Base-by-base conservation (phyloP, 2,797 vertebrate genomes). In the Remorina albescens region DNA sequence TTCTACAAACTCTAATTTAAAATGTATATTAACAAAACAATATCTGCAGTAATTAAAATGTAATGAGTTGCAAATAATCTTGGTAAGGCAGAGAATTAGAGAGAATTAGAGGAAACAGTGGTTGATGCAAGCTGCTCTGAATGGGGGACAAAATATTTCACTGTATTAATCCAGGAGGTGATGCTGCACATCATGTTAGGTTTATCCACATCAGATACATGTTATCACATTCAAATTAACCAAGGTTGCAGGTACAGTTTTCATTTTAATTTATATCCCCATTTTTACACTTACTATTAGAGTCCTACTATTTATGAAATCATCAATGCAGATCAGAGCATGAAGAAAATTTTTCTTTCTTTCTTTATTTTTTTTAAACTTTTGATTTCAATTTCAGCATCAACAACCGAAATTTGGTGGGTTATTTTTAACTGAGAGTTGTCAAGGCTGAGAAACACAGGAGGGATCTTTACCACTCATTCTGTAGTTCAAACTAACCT, bases 401-500 rank as follows among this genome's bases (percentile, higher is more conserved):
- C 11, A 50, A 53, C 34, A 57, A 3, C 19, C 16, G n/a, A 66
- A 25, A 58, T 49, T 66, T 65, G 39, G 26, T 36, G 30, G 51
- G 46, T 25, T 44, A 18, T 57, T 62, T 58, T 9, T 49, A 66
- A 28, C 41, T 18, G 6, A 39, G 28, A 50, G 34, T 56, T 26
- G 25, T 0, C 44, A 66, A 46, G 21, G 41, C 50, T 56, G 51
- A 49, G 36, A 50, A 57, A 58, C 42, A 55, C 26, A 53, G 32
- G n/a, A 30, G 37, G 32, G 16, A 69, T 68, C 65, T 46, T 13
- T n/a, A 30, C 4, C 2, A 44, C 2, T 74, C 28, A 74, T 49
- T 47, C 46, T 63, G 37, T 34, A 39, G 55, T 54, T 57, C 16
- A 54, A 32, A 71, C 8, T 19, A 21, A 36, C 30, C 67, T 32